Percentiles rank a stretch among this genome's conserved stretches.
Conservation (phyloP, 2,113 vertebrate species). For the Atlantisia rogersi region DNA sequence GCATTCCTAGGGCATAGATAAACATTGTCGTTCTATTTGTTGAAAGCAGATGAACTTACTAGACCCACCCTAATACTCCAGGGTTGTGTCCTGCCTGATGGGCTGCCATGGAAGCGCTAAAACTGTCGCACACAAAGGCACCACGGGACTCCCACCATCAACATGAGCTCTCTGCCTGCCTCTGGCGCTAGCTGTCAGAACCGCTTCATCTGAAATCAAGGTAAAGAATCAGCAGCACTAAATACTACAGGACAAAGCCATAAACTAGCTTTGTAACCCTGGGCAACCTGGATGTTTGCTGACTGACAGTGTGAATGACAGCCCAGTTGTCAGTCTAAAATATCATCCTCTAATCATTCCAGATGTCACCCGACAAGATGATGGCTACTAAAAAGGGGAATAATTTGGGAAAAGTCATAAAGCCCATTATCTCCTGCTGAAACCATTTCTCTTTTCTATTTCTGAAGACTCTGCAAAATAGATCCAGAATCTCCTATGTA, state of each 20-base stretch:
- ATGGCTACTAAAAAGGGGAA: slow-evolving; percentile 64
- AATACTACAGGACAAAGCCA: slow-evolving; percentile 64
- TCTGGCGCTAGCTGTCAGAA: slow-evolving; percentile 26
- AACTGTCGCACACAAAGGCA: background rate
- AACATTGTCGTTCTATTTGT: background rate
- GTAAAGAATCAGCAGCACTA: slow-evolving; percentile 55
- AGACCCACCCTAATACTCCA: background rate
- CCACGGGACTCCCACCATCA: slow-evolving; percentile 34
- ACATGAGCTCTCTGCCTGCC: slow-evolving; percentile 26
- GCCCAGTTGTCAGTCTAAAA: slow-evolving; percentile 60
- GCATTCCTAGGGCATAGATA: background rate
- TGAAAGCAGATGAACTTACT: background rate
- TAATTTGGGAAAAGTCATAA: slow-evolving; percentile 63
- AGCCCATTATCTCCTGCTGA: slow-evolving; percentile 62
- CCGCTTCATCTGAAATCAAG: slow-evolving; percentile 40
- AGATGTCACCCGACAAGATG: slow-evolving; percentile 62
- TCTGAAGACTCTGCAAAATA: slow-evolving; percentile 42
- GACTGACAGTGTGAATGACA: slow-evolving; percentile 60
- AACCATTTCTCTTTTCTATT: slow-evolving; percentile 48
- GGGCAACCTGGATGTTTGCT: slow-evolving; percentile 66
- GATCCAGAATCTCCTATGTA: slow-evolving; percentile 7
- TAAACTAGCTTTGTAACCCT: slow-evolving; percentile 65
- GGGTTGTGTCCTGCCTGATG: background rate
- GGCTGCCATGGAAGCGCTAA: slow-evolving; percentile 2
- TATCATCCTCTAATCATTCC: slow-evolving; percentile 47